A percentile compares a stretch with the other conserved stretches of the same genome.
phyloP scores from a whole-genome alignment of 2,888 invertebrate genomes.

The Drosophila vallismaia region DNA sequence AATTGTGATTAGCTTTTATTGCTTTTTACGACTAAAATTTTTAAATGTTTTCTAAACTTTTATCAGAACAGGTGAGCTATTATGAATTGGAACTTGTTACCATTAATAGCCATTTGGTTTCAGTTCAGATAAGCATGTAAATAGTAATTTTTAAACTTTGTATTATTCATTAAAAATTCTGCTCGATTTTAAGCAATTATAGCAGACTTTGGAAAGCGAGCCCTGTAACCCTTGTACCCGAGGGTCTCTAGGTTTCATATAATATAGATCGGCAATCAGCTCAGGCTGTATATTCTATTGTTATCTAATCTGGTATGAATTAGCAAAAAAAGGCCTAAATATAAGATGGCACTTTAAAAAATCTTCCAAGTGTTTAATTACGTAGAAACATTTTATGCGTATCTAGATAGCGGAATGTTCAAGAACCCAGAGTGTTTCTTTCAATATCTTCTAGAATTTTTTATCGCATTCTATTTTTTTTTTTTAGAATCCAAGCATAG shows the following conservation, averaged over 20 bases:
- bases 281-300: slow-evolving; percentile 25
- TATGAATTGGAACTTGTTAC: not conserved
- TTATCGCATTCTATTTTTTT: not conserved
- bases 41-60: not conserved
- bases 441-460: slow-evolving; percentile 12
- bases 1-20: not conserved
- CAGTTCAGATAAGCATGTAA: not conserved
- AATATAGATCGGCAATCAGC: slow-evolving; percentile 35
- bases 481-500: too few species aligned
- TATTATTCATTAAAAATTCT: not conserved
- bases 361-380: slow-evolving; percentile 16
- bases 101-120: not conserved
- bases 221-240: slow-evolving; percentile 36
- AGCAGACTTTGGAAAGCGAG: slow-evolving; percentile 13
- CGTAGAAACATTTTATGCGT: slow-evolving; percentile 18
- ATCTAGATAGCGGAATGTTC: slow-evolving; percentile 13
- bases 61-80: not conserved
- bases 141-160: not conserved
- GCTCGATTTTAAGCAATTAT: not conserved
- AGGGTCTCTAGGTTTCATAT: slow-evolving; percentile 3
- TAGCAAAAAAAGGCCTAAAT: slow-evolving; percentile 17
- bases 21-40: not conserved
- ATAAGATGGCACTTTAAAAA: slow-evolving; percentile 25
- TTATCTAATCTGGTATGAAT: slow-evolving; percentile 36
- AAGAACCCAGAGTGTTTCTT: slow-evolving; percentile 5